Conservation (phyloP, 35 echinoderm and acorn worm species). For the Apostichopus californicus region DNA sequence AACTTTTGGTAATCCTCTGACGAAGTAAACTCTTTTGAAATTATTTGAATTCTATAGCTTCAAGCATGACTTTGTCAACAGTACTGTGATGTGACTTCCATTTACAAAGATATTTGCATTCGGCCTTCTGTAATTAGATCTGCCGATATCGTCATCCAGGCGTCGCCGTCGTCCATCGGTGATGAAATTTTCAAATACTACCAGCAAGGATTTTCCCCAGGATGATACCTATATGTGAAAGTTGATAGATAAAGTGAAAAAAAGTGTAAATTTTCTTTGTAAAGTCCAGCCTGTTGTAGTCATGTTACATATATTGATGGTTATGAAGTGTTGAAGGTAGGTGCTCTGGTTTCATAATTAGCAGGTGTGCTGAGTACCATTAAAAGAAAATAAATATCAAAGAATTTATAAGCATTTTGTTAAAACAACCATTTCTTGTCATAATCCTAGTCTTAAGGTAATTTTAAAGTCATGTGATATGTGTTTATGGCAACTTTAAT, state of each 20-base stretch:
- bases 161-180: neutral
- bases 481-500: neutral
- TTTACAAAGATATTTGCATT: too few species aligned
- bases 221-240: neutral
- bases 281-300: neutral
- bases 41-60: too few species aligned
- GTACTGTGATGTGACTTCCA: too few species aligned
- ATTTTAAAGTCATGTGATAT: neutral
- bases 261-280: neutral
- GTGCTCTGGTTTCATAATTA: slow-evolving; percentile 37
- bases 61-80: too few species aligned
- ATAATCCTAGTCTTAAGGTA: neutral
- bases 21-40: too few species aligned
- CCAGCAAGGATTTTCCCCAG: neutral
- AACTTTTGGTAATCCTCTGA: too few species aligned
- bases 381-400: neutral
- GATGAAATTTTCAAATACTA: neutral
- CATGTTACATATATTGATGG: slow-evolving; percentile 5
- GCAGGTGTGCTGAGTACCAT: slow-evolving; percentile 13
- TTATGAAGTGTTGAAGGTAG: neutral
- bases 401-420: neutral
- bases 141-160: neutral
- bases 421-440: neutral
- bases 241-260: neutral
- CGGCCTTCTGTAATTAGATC: neutral